Evolutionary conservation across 2,888 invertebrate species (phyloP), one percentile per base, ranked within the genome.

Genomic region (Sphecodes monilicornis): DNA sequence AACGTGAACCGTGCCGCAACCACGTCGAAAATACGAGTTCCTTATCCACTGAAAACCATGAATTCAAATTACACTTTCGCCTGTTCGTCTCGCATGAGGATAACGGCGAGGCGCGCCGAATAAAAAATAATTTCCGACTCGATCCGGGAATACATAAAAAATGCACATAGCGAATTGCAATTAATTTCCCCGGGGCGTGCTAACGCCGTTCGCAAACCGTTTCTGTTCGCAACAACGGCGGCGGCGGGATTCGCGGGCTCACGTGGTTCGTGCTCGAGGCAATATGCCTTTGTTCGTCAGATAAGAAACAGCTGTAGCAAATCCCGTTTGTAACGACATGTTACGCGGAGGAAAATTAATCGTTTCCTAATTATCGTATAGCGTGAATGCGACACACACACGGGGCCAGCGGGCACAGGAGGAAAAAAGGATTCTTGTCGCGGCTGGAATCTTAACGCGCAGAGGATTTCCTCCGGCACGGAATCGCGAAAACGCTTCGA

Each of bases 341-440:
- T 84, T 89, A 76, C 80, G 82, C 84, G 82, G 76, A 74, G 84
- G 72, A 72, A 80, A 88, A 89, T 89, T 89, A 89, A 89, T 89
- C 86, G 89, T 88, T 89, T 89, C 85, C 88, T 89, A 89, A 89
- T 89, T 89, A 89, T 89, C 89, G 86, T 82, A 88, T 89, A 88
- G 89, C 89, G 89, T 89, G 89, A 88, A 89, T 82, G 76, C 80
- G 82, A 69, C 82, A 74, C 64, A n/a, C n/a, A 32, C 36, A 32
- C 70, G 66, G 74, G 80, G 46, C 60, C 32, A 71, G 29, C 50
- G 66, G 66, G 22, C 3, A 54, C 43, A 18, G 13, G 41, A 29
- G 39, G 82, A 74, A 85, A 89, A 66, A 89, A 86, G 89, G 87
- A 89, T 84, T 80, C 84, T 89, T 89, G 87, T 89, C 89, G 79